Percentiles rank a stretch among this genome's conserved stretches.
Conservation (phyloP, 2,888 invertebrate species). For the Pseudeuparius sepicola region DNA sequence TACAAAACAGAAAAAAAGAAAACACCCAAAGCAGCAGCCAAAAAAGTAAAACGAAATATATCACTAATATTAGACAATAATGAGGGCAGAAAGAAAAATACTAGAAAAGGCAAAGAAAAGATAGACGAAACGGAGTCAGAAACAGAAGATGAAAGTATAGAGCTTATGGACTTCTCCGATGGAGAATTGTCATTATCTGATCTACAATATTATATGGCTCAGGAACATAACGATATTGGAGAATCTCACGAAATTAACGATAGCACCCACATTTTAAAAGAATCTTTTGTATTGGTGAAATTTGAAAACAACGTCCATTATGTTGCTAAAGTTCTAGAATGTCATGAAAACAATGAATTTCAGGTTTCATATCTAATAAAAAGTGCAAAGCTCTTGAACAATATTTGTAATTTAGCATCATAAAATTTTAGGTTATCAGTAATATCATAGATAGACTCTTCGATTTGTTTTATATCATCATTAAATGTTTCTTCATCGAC, state of each 20-base stretch:
- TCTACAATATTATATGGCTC: slow-evolving; percentile 6
- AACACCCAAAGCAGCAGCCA: slow-evolving; percentile 7
- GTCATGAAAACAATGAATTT: slow-evolving; percentile 3
- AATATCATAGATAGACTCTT: too few relatives aligned
- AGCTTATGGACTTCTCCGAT: slow-evolving; percentile 9
- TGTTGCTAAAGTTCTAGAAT: slow-evolving; percentile 8
- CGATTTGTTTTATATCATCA: too few relatives aligned
- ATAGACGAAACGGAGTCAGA: slow-evolving; percentile 6
- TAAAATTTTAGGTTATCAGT: too few relatives aligned
- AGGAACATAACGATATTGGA: slow-evolving; percentile 1
- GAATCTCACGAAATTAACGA: slow-evolving; percentile 5
- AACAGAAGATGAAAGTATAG: too few relatives aligned
- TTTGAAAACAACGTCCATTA: slow-evolving; percentile 12
- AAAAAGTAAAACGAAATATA: too few relatives aligned
- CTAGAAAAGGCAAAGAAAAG: too few relatives aligned
- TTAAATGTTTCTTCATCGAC: too few relatives aligned
- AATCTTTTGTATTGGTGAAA: slow-evolving; percentile 10
- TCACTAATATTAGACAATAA: too few relatives aligned
- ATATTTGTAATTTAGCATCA: too few relatives aligned
- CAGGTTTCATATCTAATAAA: slow-evolving; percentile 5
- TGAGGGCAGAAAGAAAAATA: too few relatives aligned
- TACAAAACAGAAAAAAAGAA: slow-evolving; percentile 9
- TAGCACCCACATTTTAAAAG: slow-evolving; percentile 8
- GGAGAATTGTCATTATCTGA: slow-evolving; percentile 2
- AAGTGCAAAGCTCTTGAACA: slow-evolving; percentile 3